phyloP scores from a whole-genome alignment of 2,113 vertebrate species.

The Pao palembangensis region DNA sequence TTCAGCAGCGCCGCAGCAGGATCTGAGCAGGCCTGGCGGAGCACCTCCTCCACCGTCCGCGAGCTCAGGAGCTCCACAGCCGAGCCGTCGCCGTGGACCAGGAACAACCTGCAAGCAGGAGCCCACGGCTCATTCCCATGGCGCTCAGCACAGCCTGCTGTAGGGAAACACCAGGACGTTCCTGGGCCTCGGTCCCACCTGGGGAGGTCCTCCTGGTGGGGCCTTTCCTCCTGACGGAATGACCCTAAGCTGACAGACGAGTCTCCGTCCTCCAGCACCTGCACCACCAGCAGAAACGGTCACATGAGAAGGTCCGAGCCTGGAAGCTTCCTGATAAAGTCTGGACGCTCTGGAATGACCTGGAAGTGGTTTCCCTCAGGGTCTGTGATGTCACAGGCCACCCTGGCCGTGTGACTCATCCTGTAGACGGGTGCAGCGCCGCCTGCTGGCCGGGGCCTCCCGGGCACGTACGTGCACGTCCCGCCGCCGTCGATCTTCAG shows the following conservation, averaged over 20 bases:
- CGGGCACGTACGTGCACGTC: constrained; percentile 74
- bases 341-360: constrained; percentile 64
- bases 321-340: no score
- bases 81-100: constrained; percentile 80
- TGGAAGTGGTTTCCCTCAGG: constrained; percentile 82
- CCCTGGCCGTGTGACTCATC: constrained; percentile 79
- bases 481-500: constrained; percentile 76
- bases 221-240: constrained; percentile 17
- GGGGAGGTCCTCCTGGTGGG: constrained; percentile 73
- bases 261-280: constrained; percentile 86
- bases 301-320: neutral
- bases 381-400: constrained; percentile 83
- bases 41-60: constrained; percentile 70
- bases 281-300: constrained; percentile 17
- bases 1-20: constrained; percentile 74
- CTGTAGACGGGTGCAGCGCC: constrained; percentile 69
- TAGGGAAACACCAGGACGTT: neutral
- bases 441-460: constrained; percentile 17
- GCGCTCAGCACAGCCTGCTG: no score
- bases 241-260: constrained; percentile 29
- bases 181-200: constrained; percentile 69
- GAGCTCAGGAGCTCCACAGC: constrained; percentile 85
- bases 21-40: constrained; percentile 72
- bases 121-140: no score
- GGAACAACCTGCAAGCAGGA: constrained; percentile 80